phyloP scores from a whole-genome alignment of 2,888 invertebrate genomes.

The Drosophila maculinotata region DNA sequence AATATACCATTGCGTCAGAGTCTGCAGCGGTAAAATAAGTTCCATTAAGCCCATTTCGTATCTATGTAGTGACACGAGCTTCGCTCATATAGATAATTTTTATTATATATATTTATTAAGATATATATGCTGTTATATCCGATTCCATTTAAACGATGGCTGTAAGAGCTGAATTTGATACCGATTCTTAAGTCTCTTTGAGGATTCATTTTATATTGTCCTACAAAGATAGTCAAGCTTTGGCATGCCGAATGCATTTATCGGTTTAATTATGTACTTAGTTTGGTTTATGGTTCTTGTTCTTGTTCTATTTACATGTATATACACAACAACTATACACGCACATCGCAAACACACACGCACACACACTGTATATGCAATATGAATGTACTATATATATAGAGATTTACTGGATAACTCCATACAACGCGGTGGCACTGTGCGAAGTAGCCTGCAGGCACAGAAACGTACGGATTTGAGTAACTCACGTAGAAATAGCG shows the following conservation, averaged over 20 bases:
- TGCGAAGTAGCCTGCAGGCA: slow-evolving; percentile 87
- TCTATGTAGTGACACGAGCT: not conserved
- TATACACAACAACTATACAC: slow-evolving; percentile 53
- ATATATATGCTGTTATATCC: not conserved
- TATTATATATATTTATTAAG: not conserved
- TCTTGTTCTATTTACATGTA: slow-evolving; percentile 73
- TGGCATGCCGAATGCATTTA: slow-evolving; percentile 16
- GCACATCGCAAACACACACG: slow-evolving; percentile 46
- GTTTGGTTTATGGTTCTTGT: slow-evolving; percentile 53
- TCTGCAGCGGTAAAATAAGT: slow-evolving; percentile 85
- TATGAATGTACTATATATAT: slow-evolving; percentile 27
- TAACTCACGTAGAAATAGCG: slow-evolving; percentile 87
- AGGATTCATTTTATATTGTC: not conserved
- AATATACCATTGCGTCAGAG: slow-evolving; percentile 86
- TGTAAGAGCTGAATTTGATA: too few relatives aligned
- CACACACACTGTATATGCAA: slow-evolving; percentile 26
- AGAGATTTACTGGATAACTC: slow-evolving; percentile 87
- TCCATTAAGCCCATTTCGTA: not conserved
- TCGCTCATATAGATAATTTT: not conserved
- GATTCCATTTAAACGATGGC: not conserved
- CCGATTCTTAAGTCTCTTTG: not conserved
- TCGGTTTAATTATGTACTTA: slow-evolving; percentile 16
- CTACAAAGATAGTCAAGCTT: not conserved
- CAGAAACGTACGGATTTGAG: slow-evolving; percentile 84
- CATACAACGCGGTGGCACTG: slow-evolving; percentile 87